Conservation (phyloP, 2,888 invertebrate genomes). For the Toxonevra muliebris region DNA sequence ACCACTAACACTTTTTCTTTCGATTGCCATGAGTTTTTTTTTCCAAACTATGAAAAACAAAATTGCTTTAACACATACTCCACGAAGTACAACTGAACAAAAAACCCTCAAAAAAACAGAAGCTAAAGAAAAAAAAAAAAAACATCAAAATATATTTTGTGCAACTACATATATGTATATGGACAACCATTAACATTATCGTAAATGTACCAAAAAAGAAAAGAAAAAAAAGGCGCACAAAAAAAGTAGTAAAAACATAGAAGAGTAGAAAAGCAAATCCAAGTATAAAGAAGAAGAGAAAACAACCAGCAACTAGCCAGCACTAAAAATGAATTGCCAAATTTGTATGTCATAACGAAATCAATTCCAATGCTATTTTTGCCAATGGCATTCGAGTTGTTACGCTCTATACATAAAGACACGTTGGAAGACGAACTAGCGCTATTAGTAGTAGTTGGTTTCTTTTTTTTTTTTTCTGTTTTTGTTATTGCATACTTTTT, state of each 20-base stretch:
- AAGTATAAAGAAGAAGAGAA: too few relatives aligned
- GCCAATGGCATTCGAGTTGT: neutral
- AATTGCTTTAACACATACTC: neutral
- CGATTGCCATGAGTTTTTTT: neutral
- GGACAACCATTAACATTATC: slow-evolving; percentile 26
- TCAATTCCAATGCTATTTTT: slow-evolving; percentile 45
- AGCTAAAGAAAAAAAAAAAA: neutral
- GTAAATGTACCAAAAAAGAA: slow-evolving; percentile 5
- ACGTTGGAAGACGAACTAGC: too few relatives aligned
- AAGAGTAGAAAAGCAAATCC: neutral
- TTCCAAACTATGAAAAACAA: neutral
- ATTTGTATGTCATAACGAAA: slow-evolving; percentile 37
- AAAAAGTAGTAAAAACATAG: neutral
- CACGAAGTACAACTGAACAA: neutral
- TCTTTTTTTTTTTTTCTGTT: too few relatives aligned
- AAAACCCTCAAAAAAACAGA: too few relatives aligned
- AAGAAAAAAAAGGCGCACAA: neutral
- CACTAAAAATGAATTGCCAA: slow-evolving; percentile 31
- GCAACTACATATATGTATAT: neutral
- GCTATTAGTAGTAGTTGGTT: too few relatives aligned
- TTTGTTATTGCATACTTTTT: neutral
- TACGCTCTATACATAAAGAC: too few relatives aligned
- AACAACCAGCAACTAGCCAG: neutral
- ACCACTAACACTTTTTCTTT: slow-evolving; percentile 45
- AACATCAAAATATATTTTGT: neutral